Conservation (phyloP, 2,888 invertebrate species). For the Ellobium chinense region DNA sequence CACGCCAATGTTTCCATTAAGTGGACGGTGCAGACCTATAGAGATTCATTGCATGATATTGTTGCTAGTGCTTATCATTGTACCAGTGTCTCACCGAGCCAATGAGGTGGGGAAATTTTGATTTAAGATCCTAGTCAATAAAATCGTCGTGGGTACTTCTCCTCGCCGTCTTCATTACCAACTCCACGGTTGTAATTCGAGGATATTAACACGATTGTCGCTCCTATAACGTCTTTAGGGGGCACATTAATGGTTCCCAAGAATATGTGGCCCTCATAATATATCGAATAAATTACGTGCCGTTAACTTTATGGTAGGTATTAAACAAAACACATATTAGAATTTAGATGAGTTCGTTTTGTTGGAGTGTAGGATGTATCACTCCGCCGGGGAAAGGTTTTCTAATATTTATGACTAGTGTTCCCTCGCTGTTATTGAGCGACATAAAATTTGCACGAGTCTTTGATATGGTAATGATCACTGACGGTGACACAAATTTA, state of each 20-base stretch:
- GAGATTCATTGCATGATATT: too few species aligned
- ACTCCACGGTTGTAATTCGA: not conserved
- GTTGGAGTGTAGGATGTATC: not conserved
- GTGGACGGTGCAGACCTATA: too few species aligned
- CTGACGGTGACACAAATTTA: not conserved
- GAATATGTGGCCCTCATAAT: conserved; percentile 14
- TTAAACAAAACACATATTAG: conserved; percentile 21
- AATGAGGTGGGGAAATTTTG: not conserved
- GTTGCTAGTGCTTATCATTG: too few species aligned
- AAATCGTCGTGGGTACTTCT: not conserved
- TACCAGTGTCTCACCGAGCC: not conserved
- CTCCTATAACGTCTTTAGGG: not conserved
- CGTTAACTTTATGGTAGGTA: conserved; percentile 1
- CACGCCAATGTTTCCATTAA: too few species aligned
- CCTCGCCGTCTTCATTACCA: not conserved
- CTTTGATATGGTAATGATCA: not conserved
- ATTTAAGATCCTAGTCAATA: conserved; percentile 11
- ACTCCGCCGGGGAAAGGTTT: too few species aligned
- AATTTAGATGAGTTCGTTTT: not conserved
- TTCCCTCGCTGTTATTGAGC: too few species aligned
- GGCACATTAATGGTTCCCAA: conserved; percentile 10
- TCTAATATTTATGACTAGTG: too few species aligned
- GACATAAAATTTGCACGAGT: not conserved
- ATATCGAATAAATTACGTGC: not conserved
- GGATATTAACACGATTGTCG: not conserved